These are phyloP conservation scores for Platycheirus albimanus DNA, from an alignment of 2,888 invertebrate genomes.

Conservation along the genomic window DNA sequence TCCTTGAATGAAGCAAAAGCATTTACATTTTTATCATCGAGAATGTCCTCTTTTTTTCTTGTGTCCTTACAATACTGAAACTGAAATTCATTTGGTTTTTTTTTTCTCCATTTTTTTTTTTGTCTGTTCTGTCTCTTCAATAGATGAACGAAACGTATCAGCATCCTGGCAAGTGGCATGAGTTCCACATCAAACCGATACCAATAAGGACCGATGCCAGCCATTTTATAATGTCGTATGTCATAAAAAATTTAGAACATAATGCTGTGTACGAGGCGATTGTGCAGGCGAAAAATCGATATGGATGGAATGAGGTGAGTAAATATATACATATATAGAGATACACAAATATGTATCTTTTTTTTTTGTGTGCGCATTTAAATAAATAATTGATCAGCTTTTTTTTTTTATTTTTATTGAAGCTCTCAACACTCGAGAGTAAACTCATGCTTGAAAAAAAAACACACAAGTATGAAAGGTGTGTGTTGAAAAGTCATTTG, in stretches of 20 bases:
- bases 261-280: slow-evolving; percentile 89
- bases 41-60: slow-evolving; percentile 51
- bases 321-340: slow-evolving; percentile 6
- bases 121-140: slow-evolving; percentile 11
- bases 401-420: slow-evolving; percentile 21
- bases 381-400: slow-evolving; percentile 52
- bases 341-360: too few relatives aligned
- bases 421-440: background rate
- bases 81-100: too few relatives aligned
- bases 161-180: slow-evolving; percentile 89
- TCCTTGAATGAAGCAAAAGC: slow-evolving; percentile 59
- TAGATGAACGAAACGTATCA: slow-evolving; percentile 89
- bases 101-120: slow-evolving; percentile 5
- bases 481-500: slow-evolving; percentile 42
- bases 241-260: slow-evolving; percentile 86
- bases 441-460: slow-evolving; percentile 3
- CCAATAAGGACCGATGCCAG: slow-evolving; percentile 81
- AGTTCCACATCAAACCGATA: slow-evolving; percentile 82
- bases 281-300: slow-evolving; percentile 89
- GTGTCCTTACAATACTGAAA: background rate
- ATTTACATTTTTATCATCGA: slow-evolving; percentile 59
- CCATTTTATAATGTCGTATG: slow-evolving; percentile 86
- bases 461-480: slow-evolving; percentile 28
- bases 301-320: slow-evolving; percentile 88
- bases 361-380: slow-evolving; percentile 40